Conservation (phyloP, 2,888 invertebrate species). For the Dromius quadrimaculatus region DNA sequence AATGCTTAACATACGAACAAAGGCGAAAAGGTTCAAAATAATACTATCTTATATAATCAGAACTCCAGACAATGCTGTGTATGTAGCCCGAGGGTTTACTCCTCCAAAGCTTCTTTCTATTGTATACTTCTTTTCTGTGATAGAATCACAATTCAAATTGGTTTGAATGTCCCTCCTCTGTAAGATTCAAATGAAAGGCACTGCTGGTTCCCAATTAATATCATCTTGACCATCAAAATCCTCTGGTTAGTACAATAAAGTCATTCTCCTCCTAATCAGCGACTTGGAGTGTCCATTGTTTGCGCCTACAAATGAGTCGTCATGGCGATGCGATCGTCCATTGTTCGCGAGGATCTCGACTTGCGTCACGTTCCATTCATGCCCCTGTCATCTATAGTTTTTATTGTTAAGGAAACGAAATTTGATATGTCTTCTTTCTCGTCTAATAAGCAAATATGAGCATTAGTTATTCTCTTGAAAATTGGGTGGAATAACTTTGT, state of each 20-base stretch:
- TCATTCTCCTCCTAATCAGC: slow-evolving; percentile 28
- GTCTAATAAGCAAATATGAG: too few relatives aligned
- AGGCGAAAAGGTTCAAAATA: too few relatives aligned
- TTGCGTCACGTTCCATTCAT: slow-evolving; percentile 10
- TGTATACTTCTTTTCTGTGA: neutral
- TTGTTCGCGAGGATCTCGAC: slow-evolving; percentile 12
- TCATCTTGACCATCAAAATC: slow-evolving; percentile 27
- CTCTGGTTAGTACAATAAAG: neutral
- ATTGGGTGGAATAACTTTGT: too few relatives aligned
- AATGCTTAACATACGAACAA: too few relatives aligned
- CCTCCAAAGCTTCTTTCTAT: too few relatives aligned
- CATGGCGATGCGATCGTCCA: slow-evolving; percentile 28
- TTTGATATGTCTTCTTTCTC: slow-evolving; percentile 26
- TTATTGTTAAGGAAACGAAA: slow-evolving; percentile 14
- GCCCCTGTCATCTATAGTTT: slow-evolving; percentile 7
- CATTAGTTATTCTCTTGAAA: neutral
- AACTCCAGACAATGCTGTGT: too few relatives aligned
- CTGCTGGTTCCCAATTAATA: slow-evolving; percentile 6
- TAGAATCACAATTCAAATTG: slow-evolving; percentile 1
- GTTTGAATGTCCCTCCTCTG: neutral
- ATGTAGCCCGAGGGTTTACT: neutral
- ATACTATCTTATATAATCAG: too few relatives aligned
- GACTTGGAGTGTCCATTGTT: slow-evolving; percentile 32
- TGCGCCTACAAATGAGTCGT: slow-evolving; percentile 17
- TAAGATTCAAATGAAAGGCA: slow-evolving; percentile 25